A percentile compares a stretch with the other conserved stretches of the same genome.
Conservation (phyloP, 2,888 invertebrate genomes). For the Heliconius charithonia region DNA sequence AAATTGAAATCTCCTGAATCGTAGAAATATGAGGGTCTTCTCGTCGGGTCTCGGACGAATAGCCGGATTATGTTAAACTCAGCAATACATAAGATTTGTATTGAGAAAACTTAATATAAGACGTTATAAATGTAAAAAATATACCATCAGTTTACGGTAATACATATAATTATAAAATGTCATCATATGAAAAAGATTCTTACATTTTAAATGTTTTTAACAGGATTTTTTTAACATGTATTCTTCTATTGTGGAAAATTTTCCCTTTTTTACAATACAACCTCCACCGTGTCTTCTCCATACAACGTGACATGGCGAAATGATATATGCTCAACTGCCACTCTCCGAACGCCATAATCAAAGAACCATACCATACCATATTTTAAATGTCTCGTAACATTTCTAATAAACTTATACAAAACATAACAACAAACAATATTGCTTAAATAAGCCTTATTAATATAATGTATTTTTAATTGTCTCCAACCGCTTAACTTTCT, state of each 20-base stretch:
- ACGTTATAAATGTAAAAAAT: conserved; percentile 1
- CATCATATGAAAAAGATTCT: background rate
- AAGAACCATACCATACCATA: no score
- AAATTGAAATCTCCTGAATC: conserved; percentile 54
- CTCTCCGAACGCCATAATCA: no score
- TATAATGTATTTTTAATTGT: conserved; percentile 12
- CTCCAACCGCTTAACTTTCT: conserved; percentile 23
- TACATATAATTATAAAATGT: background rate
- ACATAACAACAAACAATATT: background rate
- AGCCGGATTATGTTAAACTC: conserved; percentile 54
- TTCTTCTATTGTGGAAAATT: no score
- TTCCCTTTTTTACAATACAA: no score
- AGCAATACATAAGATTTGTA: conserved; percentile 38
- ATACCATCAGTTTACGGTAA: background rate
- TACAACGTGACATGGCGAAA: no score
- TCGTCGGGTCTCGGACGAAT: conserved; percentile 50
- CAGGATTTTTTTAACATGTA: no score
- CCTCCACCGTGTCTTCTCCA: no score
- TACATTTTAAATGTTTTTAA: background rate
- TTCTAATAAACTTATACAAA: background rate
- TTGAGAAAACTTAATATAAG: conserved; percentile 32
- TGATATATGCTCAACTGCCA: no score
- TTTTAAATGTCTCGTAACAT: background rate
- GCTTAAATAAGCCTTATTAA: background rate
- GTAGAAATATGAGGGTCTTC: conserved; percentile 51